These are phyloP conservation scores for Oryzias woworae DNA, from an alignment of 2,113 vertebrate species.

Conservation along the genomic window DNA sequence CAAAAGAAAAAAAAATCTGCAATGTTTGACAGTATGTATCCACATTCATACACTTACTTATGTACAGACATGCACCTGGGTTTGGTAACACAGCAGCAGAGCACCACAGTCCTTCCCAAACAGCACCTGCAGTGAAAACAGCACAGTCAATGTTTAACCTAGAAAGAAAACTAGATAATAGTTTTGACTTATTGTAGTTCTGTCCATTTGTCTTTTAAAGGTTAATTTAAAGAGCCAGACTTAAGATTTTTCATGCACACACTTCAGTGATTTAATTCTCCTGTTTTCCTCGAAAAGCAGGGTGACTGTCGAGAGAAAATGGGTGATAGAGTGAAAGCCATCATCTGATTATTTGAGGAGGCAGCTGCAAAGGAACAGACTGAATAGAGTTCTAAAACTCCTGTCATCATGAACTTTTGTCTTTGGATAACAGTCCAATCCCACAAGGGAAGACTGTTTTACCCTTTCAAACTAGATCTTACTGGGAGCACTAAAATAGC, in stretches of 20 bases:
- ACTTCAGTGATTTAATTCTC: constrained; percentile 13
- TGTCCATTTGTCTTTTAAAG: constrained; percentile 9
- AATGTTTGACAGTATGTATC: neutral
- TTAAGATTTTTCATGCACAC: constrained; percentile 29
- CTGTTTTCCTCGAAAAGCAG: constrained; percentile 11
- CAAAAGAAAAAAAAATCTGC: neutral
- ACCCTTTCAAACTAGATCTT: no score
- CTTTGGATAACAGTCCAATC: constrained; percentile 7
- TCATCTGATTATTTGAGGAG: constrained; percentile 31
- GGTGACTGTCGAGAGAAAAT: constrained; percentile 22
- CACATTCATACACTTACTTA: constrained; percentile 23
- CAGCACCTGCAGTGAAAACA: constrained; percentile 27
- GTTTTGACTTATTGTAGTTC: no score
- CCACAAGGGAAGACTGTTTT: no score
- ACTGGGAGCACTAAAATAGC: no score
- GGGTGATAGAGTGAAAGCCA: constrained; percentile 24
- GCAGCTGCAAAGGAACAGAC: constrained; percentile 19
- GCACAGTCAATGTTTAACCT: neutral
- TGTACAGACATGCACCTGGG: constrained; percentile 1
- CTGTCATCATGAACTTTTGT: constrained; percentile 20
- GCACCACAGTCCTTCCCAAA: neutral
- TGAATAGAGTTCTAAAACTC: constrained; percentile 16
- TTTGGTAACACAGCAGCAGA: neutral
- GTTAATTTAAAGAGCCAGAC: constrained; percentile 17
- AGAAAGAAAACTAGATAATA: no score